These are phyloP conservation scores for Phymanthus crucifer DNA, from an alignment of 92 coral and sea anemone genomes.

Conservation along the genomic window DNA sequence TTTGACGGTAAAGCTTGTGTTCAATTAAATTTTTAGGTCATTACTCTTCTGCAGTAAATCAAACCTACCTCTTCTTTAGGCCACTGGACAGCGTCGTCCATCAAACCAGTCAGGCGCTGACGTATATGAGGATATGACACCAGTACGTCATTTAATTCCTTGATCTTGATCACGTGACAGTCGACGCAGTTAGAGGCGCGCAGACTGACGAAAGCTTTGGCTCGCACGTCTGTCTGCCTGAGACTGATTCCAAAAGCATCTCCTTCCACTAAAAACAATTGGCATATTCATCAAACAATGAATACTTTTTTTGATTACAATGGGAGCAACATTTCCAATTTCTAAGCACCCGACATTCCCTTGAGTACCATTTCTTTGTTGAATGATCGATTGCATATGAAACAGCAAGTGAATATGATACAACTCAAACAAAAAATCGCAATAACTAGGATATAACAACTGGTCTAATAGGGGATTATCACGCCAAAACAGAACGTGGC, in stretches of 20 bases:
- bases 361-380: too few relatives aligned
- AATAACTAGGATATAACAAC: too few relatives aligned
- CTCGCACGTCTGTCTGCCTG: slow-evolving; percentile 55
- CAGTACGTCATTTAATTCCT: slow-evolving; percentile 77
- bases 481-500: too few relatives aligned
- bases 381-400: too few relatives aligned
- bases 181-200: slow-evolving; percentile 90
- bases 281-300: background rate
- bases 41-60: background rate
- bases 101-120: slow-evolving; percentile 54
- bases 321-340: too few relatives aligned
- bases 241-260: slow-evolving; percentile 87
- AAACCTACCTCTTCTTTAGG: slow-evolving; percentile 38
- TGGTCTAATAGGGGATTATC: too few relatives aligned
- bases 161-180: slow-evolving; percentile 82
- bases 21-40: too few relatives aligned
- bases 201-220: slow-evolving; percentile 71
- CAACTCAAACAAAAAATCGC: too few relatives aligned
- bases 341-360: too few relatives aligned
- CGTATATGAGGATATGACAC: slow-evolving; percentile 58
- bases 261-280: slow-evolving; percentile 75
- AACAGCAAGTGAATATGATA: too few relatives aligned
- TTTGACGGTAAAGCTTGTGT: too few relatives aligned
- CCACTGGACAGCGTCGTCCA: slow-evolving; percentile 66
- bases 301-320: too few relatives aligned